Evolutionary conservation across 2,113 vertebrate species (phyloP).

Genomic region (Tragulus kanchil): DNA sequence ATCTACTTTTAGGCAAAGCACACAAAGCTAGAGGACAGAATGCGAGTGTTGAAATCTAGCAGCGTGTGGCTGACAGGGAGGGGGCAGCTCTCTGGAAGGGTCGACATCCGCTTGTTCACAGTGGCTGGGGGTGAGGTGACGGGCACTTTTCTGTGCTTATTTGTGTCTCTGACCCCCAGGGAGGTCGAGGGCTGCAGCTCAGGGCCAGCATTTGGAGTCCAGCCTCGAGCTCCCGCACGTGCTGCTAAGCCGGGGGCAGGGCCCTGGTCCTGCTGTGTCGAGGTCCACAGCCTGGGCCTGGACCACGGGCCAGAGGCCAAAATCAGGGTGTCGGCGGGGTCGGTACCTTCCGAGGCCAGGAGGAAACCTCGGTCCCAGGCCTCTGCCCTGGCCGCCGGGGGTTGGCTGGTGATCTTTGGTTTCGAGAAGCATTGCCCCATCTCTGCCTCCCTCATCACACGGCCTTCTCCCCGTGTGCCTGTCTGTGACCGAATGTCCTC

Average conservation of each 20-base stretch:
- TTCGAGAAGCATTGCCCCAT: neutral
- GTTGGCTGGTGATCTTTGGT: neutral
- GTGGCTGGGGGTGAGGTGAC: neutral
- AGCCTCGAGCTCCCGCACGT: neutral
- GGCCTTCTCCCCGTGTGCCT: neutral
- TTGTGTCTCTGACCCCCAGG: too few species aligned
- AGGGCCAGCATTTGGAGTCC: neutral
- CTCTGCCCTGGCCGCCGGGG: too few species aligned
- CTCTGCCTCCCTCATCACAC: neutral
- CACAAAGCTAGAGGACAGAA: neutral
- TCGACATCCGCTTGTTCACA: neutral
- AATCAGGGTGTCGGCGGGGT: neutral
- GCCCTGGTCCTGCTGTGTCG: fast-evolving
- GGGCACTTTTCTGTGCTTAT: too few species aligned
- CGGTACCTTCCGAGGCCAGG: neutral
- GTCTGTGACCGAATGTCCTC: neutral
- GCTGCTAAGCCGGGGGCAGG: fast-evolving
- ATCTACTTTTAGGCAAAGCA: neutral
- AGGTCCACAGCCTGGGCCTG: fast-evolving
- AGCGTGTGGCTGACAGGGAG: too few species aligned
- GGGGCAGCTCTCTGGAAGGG: neutral
- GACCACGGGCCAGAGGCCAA: neutral
- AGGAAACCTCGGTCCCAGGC: fast-evolving
- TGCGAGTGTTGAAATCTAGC: neutral
- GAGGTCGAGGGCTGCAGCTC: too few species aligned